Evolutionary conservation across 2,113 vertebrate genomes (phyloP), one percentile per base, ranked within the genome.

Genomic region (Poeciliopsis retropinna): DNA sequence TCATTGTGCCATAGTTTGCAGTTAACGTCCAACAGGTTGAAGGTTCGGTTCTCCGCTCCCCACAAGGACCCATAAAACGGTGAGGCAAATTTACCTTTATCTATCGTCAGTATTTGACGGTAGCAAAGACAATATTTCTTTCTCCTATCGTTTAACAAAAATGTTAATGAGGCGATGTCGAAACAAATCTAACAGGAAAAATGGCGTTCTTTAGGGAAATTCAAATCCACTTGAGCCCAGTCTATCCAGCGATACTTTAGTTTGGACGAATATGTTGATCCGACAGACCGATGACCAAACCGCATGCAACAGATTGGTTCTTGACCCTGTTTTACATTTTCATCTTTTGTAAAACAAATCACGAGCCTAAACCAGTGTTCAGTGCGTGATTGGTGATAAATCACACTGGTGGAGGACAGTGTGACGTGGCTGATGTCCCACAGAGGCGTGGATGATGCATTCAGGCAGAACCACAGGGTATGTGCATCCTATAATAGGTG

Each of bases 371-470:
- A 76, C 31, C 34, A 80, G 64, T 27, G 67, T 31, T 85, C 70
- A 65, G 34, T 63, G 22, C 62, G 76, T 69, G 78, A 80, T 70
- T 68, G 84, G 84, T 85, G 80, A 86, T 80, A 67, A 76, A 82
- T 73, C n/a, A n/a, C n/a, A n/a, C n/a, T 22, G 0, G 44, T 25
- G 71, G 76, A 77, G 51, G 39, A 65, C 69, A 1, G 32, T 31
- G 32, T 74, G 72, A 87, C 5, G 51, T 44, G 73, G 54, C 15
- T 51, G 64, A 57, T 79, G 60, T 47, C 75, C 79, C 80, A 68
- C 57, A 25, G 79, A 79, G 67, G 72, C 57, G 6, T 37, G 60
- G 61, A 60, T 19, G 44, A 70, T 7, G 84, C 82, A 85, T 73
- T 64, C 73, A 41, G 66, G 34, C 76, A 13, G 75, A 83, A 79